phyloP scores from a whole-genome alignment of 2,113 vertebrate species.

The Pachycephala philippinensis region DNA sequence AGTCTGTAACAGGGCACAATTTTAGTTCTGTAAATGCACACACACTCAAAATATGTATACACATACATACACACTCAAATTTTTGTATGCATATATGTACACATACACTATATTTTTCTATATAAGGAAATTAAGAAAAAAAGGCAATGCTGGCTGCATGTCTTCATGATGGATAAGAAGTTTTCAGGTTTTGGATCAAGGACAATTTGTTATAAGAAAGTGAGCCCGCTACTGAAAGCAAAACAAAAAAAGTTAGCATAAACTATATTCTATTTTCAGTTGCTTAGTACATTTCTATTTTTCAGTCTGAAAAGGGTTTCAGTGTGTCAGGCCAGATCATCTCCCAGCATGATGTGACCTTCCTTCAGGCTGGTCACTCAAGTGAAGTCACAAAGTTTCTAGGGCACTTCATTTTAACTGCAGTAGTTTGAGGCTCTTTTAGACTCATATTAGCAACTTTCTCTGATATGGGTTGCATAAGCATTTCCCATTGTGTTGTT shows the following conservation, averaged over 20 bases:
- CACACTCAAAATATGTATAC: background rate
- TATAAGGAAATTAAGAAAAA: background rate
- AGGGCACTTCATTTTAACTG: background rate
- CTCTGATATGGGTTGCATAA: background rate
- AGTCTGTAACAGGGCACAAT: background rate
- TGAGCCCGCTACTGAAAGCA: background rate
- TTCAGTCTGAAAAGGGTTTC: background rate
- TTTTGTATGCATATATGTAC: too few relatives aligned
- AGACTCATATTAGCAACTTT: background rate
- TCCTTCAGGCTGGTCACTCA: slow-evolving; percentile 46
- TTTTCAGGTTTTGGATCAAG: background rate
- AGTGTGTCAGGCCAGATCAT: background rate
- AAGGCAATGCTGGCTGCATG: background rate
- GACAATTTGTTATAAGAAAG: background rate
- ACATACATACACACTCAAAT: background rate
- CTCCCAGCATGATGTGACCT: slow-evolving; percentile 35
- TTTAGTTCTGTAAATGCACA: background rate
- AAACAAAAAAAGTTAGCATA: background rate
- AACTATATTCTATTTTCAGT: background rate
- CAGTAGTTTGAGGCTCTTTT: background rate
- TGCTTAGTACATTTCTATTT: background rate
- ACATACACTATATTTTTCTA: background rate
- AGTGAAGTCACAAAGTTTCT: slow-evolving; percentile 33
- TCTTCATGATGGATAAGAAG: background rate
- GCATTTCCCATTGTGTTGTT: background rate